Base-by-base conservation (phyloP, 2,113 vertebrate species). In the Prietella phreatophila region DNA sequence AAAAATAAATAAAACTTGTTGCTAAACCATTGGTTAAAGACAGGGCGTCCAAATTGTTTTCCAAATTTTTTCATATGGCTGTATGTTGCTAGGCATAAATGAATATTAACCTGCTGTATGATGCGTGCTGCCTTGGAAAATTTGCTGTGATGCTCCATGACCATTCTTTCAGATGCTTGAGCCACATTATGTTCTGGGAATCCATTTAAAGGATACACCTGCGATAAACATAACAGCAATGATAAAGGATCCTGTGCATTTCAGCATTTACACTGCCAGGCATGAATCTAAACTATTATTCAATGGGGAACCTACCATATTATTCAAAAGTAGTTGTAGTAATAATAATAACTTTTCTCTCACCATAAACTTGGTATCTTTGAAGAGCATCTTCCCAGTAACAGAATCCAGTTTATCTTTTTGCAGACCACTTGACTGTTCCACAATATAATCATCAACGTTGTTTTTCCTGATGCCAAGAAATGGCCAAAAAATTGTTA, bases 61-160 rank as follows among this genome's bases (percentile, higher is more conserved):
- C 2, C 33, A 73, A 50, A 78, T n/a, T 53, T 56, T 19, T 76
- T 11, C 73, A 80, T 6, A 17, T 50, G 73, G 60, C n/a, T 36
- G 9, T 82, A 82, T 60, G 7, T 25, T 36, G 30, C 7, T 1
- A 36, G 27, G 4, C 6, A 73, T 1, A 58, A 56, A 14, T 73
- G 3, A 75, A 25, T 79, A 4, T 42, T 47, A 63, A 86, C 96
- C 94, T 96, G 95, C 90, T 95, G 95, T 75, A 96, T 91, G 89
- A 96, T 93, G 87, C 93, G 94, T 88, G 89, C 88, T 13, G 17
- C 88, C 82, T 94, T 6, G 36, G 85, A 81, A 76, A 91, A 94
- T 0, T 92, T 93, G 73, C 86, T 83, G 13, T 93, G 94, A 90
- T 96, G 96, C 0, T 96, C 93, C 47, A 33, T 90, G 83, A 96